These are phyloP conservation scores for Panorpa germanica DNA, from an alignment of 2,888 invertebrate genomes.

Conservation along the genomic window DNA sequence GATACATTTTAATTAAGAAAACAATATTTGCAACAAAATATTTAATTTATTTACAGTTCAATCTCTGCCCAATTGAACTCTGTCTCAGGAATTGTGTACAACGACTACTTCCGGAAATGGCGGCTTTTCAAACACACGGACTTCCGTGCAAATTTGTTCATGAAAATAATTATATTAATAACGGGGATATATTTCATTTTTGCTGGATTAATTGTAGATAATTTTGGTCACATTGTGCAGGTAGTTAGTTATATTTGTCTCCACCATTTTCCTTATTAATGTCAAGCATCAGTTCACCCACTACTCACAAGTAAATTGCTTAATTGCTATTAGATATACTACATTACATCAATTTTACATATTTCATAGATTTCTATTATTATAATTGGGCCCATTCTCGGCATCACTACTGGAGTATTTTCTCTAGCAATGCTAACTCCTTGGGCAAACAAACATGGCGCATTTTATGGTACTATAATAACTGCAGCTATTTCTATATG, in stretches of 20 bases:
- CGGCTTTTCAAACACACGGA: conserved; percentile 22
- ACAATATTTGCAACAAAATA: neutral
- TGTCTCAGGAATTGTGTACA: conserved; percentile 31
- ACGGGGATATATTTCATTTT: conserved; percentile 38
- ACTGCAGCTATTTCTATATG: conserved; percentile 18
- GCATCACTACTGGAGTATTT: conserved; percentile 44
- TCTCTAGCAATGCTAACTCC: conserved; percentile 47
- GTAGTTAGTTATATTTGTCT: too few relatives aligned
- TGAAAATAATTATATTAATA: conserved; percentile 24
- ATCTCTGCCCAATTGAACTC: conserved; percentile 36
- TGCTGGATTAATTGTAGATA: conserved; percentile 24
- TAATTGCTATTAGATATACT: too few relatives aligned
- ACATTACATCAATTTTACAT: too few relatives aligned
- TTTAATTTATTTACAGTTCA: conserved; percentile 22
- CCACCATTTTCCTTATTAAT: too few relatives aligned
- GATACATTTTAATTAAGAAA: too few relatives aligned
- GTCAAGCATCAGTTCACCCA: too few relatives aligned
- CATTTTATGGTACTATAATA: too few relatives aligned
- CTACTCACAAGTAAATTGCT: too few relatives aligned
- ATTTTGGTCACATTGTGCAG: conserved; percentile 29
- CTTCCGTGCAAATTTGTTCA: conserved; percentile 25
- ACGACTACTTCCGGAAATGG: conserved; percentile 30
- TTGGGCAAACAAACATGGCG: conserved; percentile 35
- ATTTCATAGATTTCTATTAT: too few relatives aligned
- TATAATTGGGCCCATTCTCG: conserved; percentile 29